Percentiles rank a stretch among this genome's conserved stretches.
These are phyloP conservation scores for Littorina saxatilis DNA, from an alignment of 1,140 invertebrate species.

Conservation along the genomic window DNA sequence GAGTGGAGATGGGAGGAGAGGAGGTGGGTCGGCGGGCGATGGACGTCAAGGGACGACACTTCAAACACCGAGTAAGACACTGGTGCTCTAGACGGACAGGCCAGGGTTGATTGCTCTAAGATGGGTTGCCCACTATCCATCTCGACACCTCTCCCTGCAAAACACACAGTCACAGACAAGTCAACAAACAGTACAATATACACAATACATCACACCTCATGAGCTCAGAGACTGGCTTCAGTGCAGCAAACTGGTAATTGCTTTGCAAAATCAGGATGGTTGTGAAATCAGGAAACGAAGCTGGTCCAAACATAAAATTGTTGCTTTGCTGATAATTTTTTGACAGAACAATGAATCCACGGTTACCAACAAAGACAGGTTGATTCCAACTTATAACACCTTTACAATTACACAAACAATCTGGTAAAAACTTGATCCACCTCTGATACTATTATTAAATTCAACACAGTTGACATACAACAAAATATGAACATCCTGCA, in stretches of 20 bases:
- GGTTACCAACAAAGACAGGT: background rate
- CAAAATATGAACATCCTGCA: too few relatives aligned
- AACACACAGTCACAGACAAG: conserved; percentile 16
- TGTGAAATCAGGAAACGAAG: background rate
- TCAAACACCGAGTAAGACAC: background rate
- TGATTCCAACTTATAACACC: background rate
- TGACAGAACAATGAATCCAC: too few relatives aligned
- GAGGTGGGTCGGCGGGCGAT: background rate
- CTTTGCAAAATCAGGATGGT: too few relatives aligned
- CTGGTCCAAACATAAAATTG: too few relatives aligned
- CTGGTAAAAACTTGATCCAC: too few relatives aligned
- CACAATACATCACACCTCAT: background rate
- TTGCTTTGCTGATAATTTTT: too few relatives aligned
- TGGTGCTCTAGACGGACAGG: background rate
- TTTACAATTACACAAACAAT: background rate
- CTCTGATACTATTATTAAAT: too few relatives aligned
- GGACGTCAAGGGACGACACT: background rate
- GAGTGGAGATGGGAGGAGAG: background rate
- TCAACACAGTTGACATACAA: background rate
- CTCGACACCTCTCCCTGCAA: conserved; percentile 46
- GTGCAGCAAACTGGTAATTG: too few relatives aligned
- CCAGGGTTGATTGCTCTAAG: background rate
- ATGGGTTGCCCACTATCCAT: conserved; percentile 42
- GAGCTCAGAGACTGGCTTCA: background rate
- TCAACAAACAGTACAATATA: background rate